Evolutionary conservation across 2,888 invertebrate genomes (phyloP), one percentile per base, ranked within the genome.

Genomic region (Epirrhoe alternata): DNA sequence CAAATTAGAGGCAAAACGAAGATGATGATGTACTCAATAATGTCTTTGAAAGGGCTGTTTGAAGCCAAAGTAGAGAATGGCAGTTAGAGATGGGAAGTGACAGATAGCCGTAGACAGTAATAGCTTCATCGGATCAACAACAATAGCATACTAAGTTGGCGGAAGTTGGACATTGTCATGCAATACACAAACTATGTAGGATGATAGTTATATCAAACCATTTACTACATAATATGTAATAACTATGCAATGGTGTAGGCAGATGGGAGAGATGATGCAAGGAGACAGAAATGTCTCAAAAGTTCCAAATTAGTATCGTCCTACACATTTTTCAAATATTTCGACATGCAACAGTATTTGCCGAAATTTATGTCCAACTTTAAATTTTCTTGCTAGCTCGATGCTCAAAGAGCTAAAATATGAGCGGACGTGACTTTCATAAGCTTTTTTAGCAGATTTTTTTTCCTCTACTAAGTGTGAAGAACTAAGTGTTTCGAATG

Each of bases 61-160:
- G 5, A 10, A 38, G 10, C 3, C 38, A 38, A 10, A 38, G 38
- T 38, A 38, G 2, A 52, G 38, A 47, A 47, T 47, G 64, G 60
- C 64, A 60, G 54, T 33, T 60, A 56, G 55, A 51, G 60, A 65
- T 65, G 60, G 55, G 54, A 65, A 45, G 51, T 60, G 60, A 60
- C 60, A 51, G 64, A 65, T 65, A 65, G 45, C 55, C 63, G 17
- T 59, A 64, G 54, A 54, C 59, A 60, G 51, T 33, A 64, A 58
- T 64, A 59, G 53, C 16, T 55, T 24, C 33, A 55, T 64, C 59
- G 54, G 50, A 55, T 55, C 55, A 24, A 31, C 59, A 55, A 42
- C 54, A 58, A 42, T 51, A 7, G 60, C 60, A 65, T 65, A 65
- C 64, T 65, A 60, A 65, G 5, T 35, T 33, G 47, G 51, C 64